These are phyloP conservation scores for Trematomus bernacchii DNA, from an alignment of 2,797 vertebrate species.

Conservation along the genomic window DNA sequence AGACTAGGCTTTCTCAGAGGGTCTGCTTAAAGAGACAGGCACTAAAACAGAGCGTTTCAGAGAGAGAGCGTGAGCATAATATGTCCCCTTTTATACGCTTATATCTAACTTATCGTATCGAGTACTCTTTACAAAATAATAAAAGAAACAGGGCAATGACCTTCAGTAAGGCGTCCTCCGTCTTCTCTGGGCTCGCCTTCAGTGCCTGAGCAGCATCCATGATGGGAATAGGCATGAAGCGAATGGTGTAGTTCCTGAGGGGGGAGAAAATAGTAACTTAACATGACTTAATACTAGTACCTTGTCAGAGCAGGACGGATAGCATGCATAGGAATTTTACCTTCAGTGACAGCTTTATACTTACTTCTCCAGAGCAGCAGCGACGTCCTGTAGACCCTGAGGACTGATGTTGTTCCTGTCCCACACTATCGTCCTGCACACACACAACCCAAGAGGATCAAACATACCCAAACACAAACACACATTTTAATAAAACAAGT, in stretches of 20 bases:
- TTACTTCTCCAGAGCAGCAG: constrained; percentile 96
- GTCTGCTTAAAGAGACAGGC: too few relatives aligned
- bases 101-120: too few relatives aligned
- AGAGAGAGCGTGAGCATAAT: too few relatives aligned
- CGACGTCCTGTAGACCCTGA: constrained; percentile 96
- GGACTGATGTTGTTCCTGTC: constrained; percentile 94
- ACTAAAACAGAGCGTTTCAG: too few relatives aligned
- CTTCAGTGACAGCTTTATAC: constrained; percentile 44
- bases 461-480: background rate
- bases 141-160: constrained; percentile 67
- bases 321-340: background rate
- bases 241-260: constrained; percentile 94
- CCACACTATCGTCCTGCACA: constrained; percentile 93
- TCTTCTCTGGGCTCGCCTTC: constrained; percentile 95
- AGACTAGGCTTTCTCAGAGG: too few relatives aligned
- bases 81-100: too few relatives aligned
- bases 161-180: constrained; percentile 96
- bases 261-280: background rate
- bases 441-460: background rate
- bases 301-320: rapidly evolving
- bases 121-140: background rate
- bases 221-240: constrained; percentile 98
- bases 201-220: constrained; percentile 96
- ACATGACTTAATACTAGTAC: background rate
- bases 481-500: background rate